Percentiles rank a stretch among this genome's conserved stretches.
phyloP scores from a whole-genome alignment of 2,797 vertebrate genomes.

The Arctocebus calabarensis region DNA sequence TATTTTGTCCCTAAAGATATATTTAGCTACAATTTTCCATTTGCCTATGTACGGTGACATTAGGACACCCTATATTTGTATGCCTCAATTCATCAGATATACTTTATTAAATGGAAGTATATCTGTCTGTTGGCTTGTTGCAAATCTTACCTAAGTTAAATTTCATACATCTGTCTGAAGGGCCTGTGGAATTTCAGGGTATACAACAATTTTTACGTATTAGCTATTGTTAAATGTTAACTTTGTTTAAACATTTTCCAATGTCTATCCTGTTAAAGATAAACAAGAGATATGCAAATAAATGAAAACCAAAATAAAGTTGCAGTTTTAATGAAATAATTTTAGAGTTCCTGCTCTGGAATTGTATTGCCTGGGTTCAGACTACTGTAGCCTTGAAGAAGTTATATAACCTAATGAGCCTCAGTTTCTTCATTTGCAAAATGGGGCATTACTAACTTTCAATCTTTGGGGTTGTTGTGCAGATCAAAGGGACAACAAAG shows the following conservation, averaged over 20 bases:
- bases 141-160: slow-evolving; percentile 1
- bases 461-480: not conserved
- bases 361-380: not conserved
- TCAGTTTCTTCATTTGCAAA: not conserved
- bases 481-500: not conserved
- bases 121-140: not conserved
- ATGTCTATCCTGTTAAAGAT: not conserved
- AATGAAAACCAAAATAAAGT: not conserved
- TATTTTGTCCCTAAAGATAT: too few species aligned
- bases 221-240: not conserved
- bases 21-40: too few species aligned
- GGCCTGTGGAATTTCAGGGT: not conserved
- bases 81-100: not conserved
- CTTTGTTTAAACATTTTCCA: not conserved
- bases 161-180: not conserved
- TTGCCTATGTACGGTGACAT: too few species aligned
- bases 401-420: not conserved
- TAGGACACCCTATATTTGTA: not conserved
- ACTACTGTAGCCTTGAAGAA: not conserved
- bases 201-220: not conserved
- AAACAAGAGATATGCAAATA: not conserved
- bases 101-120: not conserved
- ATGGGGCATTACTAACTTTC: not conserved
- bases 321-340: not conserved
- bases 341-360: not conserved